Evolutionary conservation across 2,797 vertebrate genomes (phyloP).

Genomic region (Chrysocyon brachyurus): DNA sequence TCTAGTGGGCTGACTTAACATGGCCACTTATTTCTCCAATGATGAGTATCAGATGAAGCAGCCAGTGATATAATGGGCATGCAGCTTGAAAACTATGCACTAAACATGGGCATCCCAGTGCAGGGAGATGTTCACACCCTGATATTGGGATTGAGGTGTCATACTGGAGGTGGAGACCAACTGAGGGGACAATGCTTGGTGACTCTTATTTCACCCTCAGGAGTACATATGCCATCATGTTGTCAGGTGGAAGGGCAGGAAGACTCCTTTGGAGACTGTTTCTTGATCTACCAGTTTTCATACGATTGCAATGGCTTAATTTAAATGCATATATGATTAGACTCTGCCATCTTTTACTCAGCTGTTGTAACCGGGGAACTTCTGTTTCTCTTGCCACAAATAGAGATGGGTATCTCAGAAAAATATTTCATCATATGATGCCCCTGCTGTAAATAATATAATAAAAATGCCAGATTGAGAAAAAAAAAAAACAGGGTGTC

Average conservation of each 20-base stretch:
- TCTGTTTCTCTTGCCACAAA: background rate
- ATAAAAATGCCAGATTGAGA: background rate
- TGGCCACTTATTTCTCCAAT: background rate
- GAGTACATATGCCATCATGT: accelerated
- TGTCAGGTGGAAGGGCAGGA: accelerated
- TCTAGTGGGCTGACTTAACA: background rate
- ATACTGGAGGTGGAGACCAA: accelerated
- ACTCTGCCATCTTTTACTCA: background rate
- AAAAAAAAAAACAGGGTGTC: background rate
- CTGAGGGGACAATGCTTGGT: accelerated
- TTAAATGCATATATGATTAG: accelerated
- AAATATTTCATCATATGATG: background rate
- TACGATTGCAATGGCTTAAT: accelerated
- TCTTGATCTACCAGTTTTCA: accelerated
- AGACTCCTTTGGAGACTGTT: accelerated
- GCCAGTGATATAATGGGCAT: background rate
- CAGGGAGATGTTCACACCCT: accelerated
- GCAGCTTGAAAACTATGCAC: accelerated
- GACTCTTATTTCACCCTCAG: accelerated
- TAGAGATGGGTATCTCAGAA: background rate
- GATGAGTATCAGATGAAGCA: too few relatives aligned
- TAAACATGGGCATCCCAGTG: accelerated
- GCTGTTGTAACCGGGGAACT: too few relatives aligned
- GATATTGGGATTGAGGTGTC: accelerated
- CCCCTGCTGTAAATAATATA: background rate